A percentile compares a stretch with the other conserved stretches of the same genome.
Evolutionary conservation across 2,888 invertebrate genomes (phyloP).

Genomic region (Rambutsinella grinnellia): DNA sequence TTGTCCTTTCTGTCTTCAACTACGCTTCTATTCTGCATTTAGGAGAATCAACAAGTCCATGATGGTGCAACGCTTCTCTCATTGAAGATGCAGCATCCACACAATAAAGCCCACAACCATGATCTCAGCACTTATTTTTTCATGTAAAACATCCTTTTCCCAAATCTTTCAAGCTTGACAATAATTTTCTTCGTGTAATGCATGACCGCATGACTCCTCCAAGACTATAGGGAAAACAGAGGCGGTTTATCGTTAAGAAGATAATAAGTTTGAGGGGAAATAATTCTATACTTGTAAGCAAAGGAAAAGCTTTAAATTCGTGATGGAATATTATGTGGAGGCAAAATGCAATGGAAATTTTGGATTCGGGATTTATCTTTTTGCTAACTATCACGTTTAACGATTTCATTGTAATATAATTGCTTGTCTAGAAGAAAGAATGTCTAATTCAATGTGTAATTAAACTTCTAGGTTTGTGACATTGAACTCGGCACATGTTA

Average conservation of each 20-base stretch:
- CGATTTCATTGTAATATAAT: no score
- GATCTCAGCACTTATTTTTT: conserved; percentile 21
- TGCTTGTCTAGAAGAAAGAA: no score
- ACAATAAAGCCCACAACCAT: not conserved
- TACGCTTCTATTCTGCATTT: not conserved
- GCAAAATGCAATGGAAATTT: no score
- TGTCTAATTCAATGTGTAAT: no score
- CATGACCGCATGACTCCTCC: not conserved
- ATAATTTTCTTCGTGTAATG: conserved; percentile 24
- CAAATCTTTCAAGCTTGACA: conserved; percentile 42
- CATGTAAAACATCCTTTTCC: conserved; percentile 15
- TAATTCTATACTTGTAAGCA: no score
- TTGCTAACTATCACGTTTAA: no score
- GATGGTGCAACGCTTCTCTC: not conserved
- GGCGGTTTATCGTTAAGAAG: not conserved
- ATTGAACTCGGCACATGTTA: no score
- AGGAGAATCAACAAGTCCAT: not conserved
- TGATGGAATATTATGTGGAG: no score
- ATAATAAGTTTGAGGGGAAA: no score
- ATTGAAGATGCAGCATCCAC: not conserved
- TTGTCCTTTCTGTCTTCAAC: not conserved
- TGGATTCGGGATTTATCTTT: no score
- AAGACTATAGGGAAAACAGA: not conserved
- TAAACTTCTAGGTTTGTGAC: no score
- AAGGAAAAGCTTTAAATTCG: no score